A percentile compares a stretch with the other conserved stretches of the same genome.
Evolutionary conservation across 2,797 vertebrate species (phyloP).

Genomic region (Tympanoctomys barrerae): DNA sequence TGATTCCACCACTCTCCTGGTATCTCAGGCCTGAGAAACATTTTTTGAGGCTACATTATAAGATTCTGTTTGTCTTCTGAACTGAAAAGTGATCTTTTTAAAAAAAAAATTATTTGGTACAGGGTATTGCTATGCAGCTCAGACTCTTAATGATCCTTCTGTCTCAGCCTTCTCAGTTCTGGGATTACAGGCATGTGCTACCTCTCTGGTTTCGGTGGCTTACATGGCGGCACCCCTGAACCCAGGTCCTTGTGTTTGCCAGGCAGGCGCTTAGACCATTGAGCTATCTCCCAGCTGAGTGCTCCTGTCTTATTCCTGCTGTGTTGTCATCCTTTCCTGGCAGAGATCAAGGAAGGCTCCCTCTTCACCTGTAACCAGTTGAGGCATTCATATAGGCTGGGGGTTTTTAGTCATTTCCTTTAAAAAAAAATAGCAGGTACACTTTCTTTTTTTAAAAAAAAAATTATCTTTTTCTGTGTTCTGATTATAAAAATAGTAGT

Average conservation of each 20-base stretch:
- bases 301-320: not conserved
- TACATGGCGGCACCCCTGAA: too few species aligned
- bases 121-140: too few species aligned
- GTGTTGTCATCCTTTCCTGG: not conserved
- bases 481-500: not conserved
- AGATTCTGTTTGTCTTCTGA: not conserved
- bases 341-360: not conserved
- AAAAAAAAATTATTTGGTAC: too few species aligned
- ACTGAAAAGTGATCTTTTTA: not conserved
- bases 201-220: too few species aligned
- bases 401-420: not conserved
- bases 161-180: too few species aligned
- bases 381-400: not conserved
- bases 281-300: too few species aligned
- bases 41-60: constrained; percentile 25
- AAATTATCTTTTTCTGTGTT: not conserved
- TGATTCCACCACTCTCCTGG: not conserved
- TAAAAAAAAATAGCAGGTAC: not conserved
- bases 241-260: too few species aligned
- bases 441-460: not conserved
- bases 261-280: too few species aligned
- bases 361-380: not conserved
- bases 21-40: not conserved
- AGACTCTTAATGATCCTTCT: too few species aligned
- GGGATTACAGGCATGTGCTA: too few species aligned